Evolutionary conservation across 2,888 invertebrate species (phyloP), one percentile per base, ranked within the genome.

Genomic region (Thecocarcelia acutangulata): DNA sequence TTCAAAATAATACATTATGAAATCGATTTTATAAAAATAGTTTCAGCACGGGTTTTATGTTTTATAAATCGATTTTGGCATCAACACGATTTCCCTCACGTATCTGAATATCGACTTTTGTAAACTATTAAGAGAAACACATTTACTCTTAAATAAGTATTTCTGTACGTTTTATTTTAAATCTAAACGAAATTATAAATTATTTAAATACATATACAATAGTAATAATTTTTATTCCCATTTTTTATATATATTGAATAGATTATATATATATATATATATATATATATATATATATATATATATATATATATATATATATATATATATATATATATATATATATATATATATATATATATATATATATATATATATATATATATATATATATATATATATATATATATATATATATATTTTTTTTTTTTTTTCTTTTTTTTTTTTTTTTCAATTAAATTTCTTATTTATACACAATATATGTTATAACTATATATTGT

Each of bases 131-230:
- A 68, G 0, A 21, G 12, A 69, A 44, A 17, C 8, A 3, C 17
- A 42, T 13, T 24, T 1, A 3, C 12, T 72, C 78, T 82, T 56
- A 52, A 28, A 77, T 78, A 81, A 73, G 63, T 15, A 58, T 82
- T 82, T 78, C 59, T 70, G 73, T 74, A 68, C 70, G 61, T 46
- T 80, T 75, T 72, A 66, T 80, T 76, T 76, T 54, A 72, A 76
- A 76, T 80, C 79, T 80, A 80, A 82, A 76, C 76, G 46, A 76
- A 75, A 68, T 83, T 83, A 83, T 80, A 83, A 82, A 78, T 78
- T 82, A 78, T 78, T 82, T 82, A 74, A 82, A 82, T 79, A 82
- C 82, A 82, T 78, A 42, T 78, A 82, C 70, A 82, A 70, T 74
- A 64, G 74, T 73, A 40, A 74, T 74, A 66, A 44, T 52, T 58